A percentile compares a stretch with the other conserved stretches of the same genome.
Conservation (phyloP, 2,797 vertebrate genomes). For the Alectoris magna region DNA sequence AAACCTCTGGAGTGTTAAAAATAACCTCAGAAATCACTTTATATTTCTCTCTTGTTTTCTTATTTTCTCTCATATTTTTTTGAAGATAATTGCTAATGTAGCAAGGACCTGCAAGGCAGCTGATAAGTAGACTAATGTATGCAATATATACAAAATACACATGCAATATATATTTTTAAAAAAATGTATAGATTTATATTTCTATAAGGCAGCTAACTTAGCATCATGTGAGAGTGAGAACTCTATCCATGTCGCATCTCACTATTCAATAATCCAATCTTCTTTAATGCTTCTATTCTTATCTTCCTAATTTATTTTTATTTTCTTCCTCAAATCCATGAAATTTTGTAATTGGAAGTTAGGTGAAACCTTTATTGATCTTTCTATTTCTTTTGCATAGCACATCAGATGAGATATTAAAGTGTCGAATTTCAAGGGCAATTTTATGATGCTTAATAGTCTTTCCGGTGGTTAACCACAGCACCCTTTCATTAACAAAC, state of each 20-base stretch:
- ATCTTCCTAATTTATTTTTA: conserved; percentile 3
- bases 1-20: background rate
- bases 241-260: background rate
- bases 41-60: background rate
- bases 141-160: background rate
- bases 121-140: background rate
- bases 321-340: background rate
- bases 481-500: conserved; percentile 73
- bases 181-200: background rate
- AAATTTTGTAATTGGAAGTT: conserved; percentile 29
- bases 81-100: background rate
- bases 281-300: background rate
- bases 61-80: background rate
- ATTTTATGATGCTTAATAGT: conserved; percentile 69
- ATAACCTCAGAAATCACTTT: background rate
- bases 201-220: background rate
- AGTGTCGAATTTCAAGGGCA: conserved; percentile 70
- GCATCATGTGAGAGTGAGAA: background rate
- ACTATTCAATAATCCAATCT: background rate
- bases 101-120: background rate
- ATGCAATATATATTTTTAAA: background rate
- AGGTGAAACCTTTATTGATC: conserved; percentile 19
- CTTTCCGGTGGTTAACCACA: conserved; percentile 72
- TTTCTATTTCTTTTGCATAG: background rate
- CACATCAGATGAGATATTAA: conserved; percentile 31